Base-by-base conservation (phyloP, 2,797 vertebrate species). In the Lateolabrax maculatus region DNA sequence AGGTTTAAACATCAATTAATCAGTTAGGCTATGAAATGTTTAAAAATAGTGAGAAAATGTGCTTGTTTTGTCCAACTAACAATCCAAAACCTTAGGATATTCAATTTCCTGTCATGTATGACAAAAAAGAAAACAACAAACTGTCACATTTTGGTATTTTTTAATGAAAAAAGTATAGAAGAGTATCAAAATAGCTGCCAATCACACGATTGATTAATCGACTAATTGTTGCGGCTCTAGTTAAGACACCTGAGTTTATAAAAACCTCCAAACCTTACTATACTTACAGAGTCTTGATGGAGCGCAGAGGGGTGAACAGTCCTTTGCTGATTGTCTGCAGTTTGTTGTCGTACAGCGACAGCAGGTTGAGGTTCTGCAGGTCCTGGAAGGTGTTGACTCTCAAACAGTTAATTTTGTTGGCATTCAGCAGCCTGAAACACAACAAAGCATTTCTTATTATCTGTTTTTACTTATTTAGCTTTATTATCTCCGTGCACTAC, bases 371-470 rank as follows among this genome's bases (percentile, higher is more conserved):
- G 93, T 96, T 99, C 94, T 98, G 97, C 55, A 99, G 96, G 93
- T 99, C 98, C 92, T 99, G 97, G 93, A 99, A 99, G 64, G 98
- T 97, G 95, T 98, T 99, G 73, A 99, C 97, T 73, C 98, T 95
- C 86, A 99, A 90, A 91, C 98, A 99, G 95, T 98, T 98, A 93
- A 99, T 99, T 94, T 99, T 99, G 94, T 99, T 99, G 93, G 98
- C 98, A 11, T 99, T 99, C 91, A 99, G 96, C 81, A 99, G 96
- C 84, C 98, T 99, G 87, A 74, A 82, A 90, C 37, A 77, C 37
- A 80, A 51, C 12, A 13, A 66, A 49, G 36, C 12, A 31, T 66
- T 53, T 18, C 16, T 43, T 70, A 16, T 53, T 71, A 70, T 58
- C 27, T 31, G 25, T 2, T 61, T 84, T 29, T 19, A 62, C 6